Conservation (phyloP, 2,888 invertebrate species). For the Cordilura impudica region DNA sequence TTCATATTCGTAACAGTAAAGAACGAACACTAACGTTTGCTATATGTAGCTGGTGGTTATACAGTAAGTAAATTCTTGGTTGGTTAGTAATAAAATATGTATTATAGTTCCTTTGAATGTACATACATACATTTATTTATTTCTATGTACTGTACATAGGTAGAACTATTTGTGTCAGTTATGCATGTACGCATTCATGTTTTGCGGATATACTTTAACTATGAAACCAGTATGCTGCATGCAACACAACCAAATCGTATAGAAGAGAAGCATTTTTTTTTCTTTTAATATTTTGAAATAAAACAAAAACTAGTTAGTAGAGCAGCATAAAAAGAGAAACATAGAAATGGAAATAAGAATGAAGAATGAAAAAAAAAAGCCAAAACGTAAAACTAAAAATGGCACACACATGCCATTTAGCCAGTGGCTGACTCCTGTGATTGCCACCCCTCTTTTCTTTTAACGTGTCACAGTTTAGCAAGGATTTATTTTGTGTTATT, state of each 20-base stretch:
- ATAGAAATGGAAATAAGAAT: neutral
- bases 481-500: slow-evolving; percentile 49
- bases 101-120: neutral
- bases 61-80: slow-evolving; percentile 1
- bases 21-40: slow-evolving; percentile 22
- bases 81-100: neutral
- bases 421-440: slow-evolving; percentile 34
- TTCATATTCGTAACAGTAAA: neutral
- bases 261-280: no score
- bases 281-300: neutral
- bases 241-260: neutral
- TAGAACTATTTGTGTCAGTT: neutral
- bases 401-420: slow-evolving; percentile 49
- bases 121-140: neutral
- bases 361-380: neutral
- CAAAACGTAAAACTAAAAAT: slow-evolving; percentile 47
- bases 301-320: neutral
- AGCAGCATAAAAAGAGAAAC: neutral
- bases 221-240: neutral
- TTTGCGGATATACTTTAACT: slow-evolving; percentile 38
- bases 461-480: slow-evolving; percentile 45
- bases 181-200: slow-evolving; percentile 29
- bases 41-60: slow-evolving; percentile 8
- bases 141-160: neutral
- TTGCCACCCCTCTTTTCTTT: slow-evolving; percentile 18